Conservation (phyloP, 2,113 vertebrate species). For the Ondatra zibethicus region DNA sequence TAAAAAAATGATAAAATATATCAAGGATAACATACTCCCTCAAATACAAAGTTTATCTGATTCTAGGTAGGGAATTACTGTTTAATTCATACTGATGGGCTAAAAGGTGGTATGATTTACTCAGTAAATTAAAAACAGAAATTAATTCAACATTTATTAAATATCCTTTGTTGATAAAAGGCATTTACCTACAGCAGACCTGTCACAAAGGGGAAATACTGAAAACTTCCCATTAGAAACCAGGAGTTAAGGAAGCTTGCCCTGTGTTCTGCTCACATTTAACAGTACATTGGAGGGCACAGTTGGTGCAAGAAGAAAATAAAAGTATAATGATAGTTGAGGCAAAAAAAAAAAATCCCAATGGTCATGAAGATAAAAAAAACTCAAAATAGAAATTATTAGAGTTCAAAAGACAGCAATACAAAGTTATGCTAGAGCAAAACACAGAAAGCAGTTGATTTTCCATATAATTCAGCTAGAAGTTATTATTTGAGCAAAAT, state of each 20-base stretch:
- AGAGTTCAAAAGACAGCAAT: conserved; percentile 16
- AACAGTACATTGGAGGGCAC: background rate
- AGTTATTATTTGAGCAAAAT: conserved; percentile 23
- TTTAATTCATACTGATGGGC: conserved; percentile 40
- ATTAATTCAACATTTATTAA: conserved; percentile 50
- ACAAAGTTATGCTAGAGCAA: background rate
- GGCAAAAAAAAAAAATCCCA: conserved; percentile 8
- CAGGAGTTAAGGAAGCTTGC: background rate
- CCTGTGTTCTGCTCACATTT: background rate
- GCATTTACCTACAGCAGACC: conserved; percentile 22
- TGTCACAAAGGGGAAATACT: conserved; percentile 19
- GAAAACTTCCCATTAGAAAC: conserved; percentile 39
- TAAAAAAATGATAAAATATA: background rate
- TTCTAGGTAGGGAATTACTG: conserved; percentile 60
- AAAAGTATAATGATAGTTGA: conserved; percentile 14
- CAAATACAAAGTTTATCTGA: conserved; percentile 42
- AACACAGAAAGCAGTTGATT: background rate
- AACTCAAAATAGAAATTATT: conserved; percentile 27
- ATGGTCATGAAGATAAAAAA: conserved; percentile 7
- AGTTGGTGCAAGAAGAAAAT: background rate
- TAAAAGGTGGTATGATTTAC: conserved; percentile 34
- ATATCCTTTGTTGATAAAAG: conserved; percentile 21
- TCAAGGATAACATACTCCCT: background rate
- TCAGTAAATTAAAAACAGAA: conserved; percentile 34
- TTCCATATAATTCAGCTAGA: conserved; percentile 41